Conservation (phyloP, 2,113 vertebrate genomes). For the Pteropus alecto region DNA sequence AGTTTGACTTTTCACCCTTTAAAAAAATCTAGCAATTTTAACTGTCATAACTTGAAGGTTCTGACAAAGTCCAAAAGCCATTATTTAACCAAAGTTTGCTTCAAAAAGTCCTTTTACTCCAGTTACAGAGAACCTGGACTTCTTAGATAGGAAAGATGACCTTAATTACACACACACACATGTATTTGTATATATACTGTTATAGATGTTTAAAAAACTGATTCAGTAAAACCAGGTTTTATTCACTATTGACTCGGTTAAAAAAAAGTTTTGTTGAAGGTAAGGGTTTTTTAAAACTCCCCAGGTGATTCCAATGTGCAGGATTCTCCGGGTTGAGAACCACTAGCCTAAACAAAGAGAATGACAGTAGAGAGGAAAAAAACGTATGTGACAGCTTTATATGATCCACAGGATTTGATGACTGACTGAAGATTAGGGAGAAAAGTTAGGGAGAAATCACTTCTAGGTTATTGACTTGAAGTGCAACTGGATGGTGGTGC, state of each 20-base stretch:
- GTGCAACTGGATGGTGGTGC: background rate
- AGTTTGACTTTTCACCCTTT: background rate
- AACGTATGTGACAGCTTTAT: background rate
- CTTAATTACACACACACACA: background rate
- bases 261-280: background rate
- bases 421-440: background rate
- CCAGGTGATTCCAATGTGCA: background rate
- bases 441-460: background rate
- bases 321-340: background rate
- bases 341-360: background rate
- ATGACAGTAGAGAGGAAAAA: background rate
- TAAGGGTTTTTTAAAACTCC: background rate
- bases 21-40: background rate
- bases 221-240: background rate
- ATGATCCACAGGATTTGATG: background rate
- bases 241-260: background rate
- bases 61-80: slow-evolving; percentile 1
- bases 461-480: background rate
- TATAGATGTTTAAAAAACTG: background rate
- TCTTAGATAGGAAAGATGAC: background rate
- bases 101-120: background rate
- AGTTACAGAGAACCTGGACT: background rate
- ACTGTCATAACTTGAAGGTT: background rate
- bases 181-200: background rate
- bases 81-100: background rate